phyloP scores from a whole-genome alignment of 2,113 vertebrate genomes.

The Amblyopsis rosae region DNA sequence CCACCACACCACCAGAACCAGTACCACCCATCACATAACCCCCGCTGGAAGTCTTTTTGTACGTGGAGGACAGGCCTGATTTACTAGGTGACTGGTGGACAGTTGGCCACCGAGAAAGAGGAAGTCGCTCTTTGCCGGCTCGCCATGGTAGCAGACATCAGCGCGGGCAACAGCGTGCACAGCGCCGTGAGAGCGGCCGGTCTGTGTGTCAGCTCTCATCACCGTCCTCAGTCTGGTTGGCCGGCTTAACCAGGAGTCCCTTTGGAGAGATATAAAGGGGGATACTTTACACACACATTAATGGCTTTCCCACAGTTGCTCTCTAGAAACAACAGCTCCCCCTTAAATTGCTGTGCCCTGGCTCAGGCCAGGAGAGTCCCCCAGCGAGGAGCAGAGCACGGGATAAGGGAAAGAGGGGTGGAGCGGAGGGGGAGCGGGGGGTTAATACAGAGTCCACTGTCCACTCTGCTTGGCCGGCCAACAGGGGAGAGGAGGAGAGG shows the following conservation, averaged over 20 bases:
- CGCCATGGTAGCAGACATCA: constrained; percentile 61
- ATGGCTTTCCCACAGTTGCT: constrained; percentile 80
- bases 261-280: constrained; percentile 62
- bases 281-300: constrained; percentile 79
- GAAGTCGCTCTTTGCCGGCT: constrained; percentile 48
- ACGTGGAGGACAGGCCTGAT: constrained; percentile 34
- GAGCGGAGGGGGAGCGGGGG: constrained; percentile 43
- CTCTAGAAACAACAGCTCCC: constrained; percentile 60
- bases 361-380: background rate
- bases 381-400: constrained; percentile 13
- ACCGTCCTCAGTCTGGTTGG: constrained; percentile 52
- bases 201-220: constrained; percentile 72
- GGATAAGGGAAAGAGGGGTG: constrained; percentile 47
- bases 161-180: constrained; percentile 33
- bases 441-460: constrained; percentile 72
- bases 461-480: constrained; percentile 63
- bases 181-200: constrained; percentile 42
- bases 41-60: constrained; percentile 29
- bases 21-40: constrained; percentile 4
- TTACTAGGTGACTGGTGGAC: constrained; percentile 31
- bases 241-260: constrained; percentile 64
- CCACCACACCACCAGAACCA: background rate
- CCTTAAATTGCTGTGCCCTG: constrained; percentile 52
- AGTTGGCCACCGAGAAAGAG: constrained; percentile 61
- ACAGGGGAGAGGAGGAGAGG: constrained; percentile 14